phyloP scores from a whole-genome alignment of 2,888 invertebrate genomes.

The Melikaiella ostensackeni region DNA sequence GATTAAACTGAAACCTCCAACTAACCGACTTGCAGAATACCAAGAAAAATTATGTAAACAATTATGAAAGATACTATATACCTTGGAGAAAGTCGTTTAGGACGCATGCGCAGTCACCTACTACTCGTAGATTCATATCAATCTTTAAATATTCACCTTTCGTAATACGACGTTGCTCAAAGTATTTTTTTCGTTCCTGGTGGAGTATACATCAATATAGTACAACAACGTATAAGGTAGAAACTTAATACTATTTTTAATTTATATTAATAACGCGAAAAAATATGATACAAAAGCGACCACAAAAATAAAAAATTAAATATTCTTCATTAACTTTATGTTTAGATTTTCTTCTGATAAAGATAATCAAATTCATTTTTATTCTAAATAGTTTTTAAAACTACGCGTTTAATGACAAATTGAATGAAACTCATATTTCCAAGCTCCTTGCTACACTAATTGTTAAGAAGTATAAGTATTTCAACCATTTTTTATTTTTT shows the following conservation, averaged over 20 bases:
- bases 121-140: neutral
- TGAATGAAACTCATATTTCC: no score
- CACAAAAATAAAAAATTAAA: neutral
- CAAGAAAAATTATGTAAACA: constrained; percentile 1
- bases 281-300: neutral
- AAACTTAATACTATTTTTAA: neutral
- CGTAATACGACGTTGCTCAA: neutral
- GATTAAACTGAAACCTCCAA: neutral
- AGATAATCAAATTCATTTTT: no score
- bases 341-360: no score
- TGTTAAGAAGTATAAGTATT: no score
- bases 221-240: neutral
- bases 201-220: neutral
- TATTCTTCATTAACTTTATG: no score
- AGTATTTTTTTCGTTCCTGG: neutral
- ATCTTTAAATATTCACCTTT: neutral
- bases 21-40: neutral
- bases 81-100: no score
- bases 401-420: no score
- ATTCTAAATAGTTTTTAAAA: no score
- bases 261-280: neutral
- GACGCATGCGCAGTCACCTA: neutral
- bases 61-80: neutral
- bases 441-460: no score
- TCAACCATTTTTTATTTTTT: no score